Conservation (phyloP, 2,113 vertebrate species). For the Ascaphus truei region DNA sequence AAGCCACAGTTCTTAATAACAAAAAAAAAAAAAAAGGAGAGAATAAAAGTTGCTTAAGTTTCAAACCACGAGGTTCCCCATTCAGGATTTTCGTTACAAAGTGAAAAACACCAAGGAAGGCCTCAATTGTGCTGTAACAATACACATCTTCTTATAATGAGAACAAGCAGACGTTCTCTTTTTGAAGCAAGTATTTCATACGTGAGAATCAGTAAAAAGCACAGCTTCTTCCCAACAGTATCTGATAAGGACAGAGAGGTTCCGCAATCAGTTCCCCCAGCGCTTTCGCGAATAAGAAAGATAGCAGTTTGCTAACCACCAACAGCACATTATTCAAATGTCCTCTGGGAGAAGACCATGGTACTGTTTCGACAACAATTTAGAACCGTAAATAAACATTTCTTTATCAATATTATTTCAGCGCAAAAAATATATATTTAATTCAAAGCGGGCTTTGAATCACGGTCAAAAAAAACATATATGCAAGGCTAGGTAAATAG, state of each 20-base stretch:
- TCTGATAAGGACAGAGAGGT: slow-evolving; percentile 34
- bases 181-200: slow-evolving; percentile 33
- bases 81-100: slow-evolving; percentile 38
- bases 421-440: background rate
- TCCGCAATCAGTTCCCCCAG: slow-evolving; percentile 28
- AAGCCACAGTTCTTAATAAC: slow-evolving; percentile 22
- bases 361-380: slow-evolving; percentile 11
- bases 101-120: slow-evolving; percentile 29
- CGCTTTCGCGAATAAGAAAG: slow-evolving; percentile 19
- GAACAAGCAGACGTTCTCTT: slow-evolving; percentile 31
- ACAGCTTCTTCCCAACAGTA: slow-evolving; percentile 33
- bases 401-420: slow-evolving; percentile 23
- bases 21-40: background rate
- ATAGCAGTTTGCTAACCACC: slow-evolving; percentile 21
- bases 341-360: background rate
- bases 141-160: slow-evolving; percentile 33
- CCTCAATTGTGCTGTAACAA: slow-evolving; percentile 35
- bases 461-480: background rate
- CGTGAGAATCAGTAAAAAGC: slow-evolving; percentile 34
- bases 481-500: too few species aligned
- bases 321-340: slow-evolving; percentile 21
- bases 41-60: slow-evolving; percentile 39
- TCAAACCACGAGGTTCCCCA: slow-evolving; percentile 34
- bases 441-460: background rate
- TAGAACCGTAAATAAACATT: background rate